phyloP scores from a whole-genome alignment of 2,797 vertebrate species.

The Calcarius lapponicus region DNA sequence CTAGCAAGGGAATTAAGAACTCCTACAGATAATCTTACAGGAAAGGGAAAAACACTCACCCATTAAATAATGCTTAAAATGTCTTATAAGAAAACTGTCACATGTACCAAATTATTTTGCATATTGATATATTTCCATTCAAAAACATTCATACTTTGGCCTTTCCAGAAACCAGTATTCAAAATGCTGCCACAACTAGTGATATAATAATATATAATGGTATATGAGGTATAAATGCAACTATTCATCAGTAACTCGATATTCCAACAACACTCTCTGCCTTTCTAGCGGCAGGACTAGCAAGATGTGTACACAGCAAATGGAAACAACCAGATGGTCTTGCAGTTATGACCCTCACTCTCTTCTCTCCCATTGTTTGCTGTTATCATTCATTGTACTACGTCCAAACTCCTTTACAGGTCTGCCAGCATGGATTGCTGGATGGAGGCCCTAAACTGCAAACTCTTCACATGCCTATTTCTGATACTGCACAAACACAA shows the following conservation, averaged over 20 bases:
- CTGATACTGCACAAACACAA: background rate
- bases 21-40: background rate
- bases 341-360: constrained; percentile 64
- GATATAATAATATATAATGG: background rate
- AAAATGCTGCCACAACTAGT: background rate
- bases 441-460: constrained; percentile 32
- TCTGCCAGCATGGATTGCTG: constrained; percentile 58
- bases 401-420: constrained; percentile 51
- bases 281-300: constrained; percentile 40
- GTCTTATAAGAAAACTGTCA: background rate
- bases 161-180: background rate
- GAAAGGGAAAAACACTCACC: background rate
- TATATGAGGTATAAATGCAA: background rate
- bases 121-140: background rate
- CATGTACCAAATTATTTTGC: background rate
- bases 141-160: background rate
- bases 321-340: constrained; percentile 69
- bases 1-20: background rate
- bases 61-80: background rate
- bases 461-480: constrained; percentile 2
- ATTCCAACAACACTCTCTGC: background rate
- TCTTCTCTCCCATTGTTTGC: constrained; percentile 64
- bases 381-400: constrained; percentile 47
- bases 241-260: background rate
- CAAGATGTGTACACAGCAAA: constrained; percentile 63